Conservation (phyloP, 2,113 vertebrate species). For the Phaethornis superciliosus region DNA sequence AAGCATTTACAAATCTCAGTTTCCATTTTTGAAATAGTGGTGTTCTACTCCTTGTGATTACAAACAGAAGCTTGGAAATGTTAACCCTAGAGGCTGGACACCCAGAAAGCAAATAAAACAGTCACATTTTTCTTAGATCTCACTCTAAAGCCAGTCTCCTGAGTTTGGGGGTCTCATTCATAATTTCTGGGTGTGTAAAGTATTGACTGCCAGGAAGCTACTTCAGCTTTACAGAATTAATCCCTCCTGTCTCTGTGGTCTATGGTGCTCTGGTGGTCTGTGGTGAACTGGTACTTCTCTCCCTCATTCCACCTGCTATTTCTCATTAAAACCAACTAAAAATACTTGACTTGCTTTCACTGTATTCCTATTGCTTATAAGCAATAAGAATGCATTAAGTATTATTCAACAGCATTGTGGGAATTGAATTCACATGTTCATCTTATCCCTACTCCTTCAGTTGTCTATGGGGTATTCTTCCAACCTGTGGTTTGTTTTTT, state of each 20-base stretch:
- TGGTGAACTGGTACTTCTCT: background rate
- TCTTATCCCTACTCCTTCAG: background rate
- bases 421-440: background rate
- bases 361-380: background rate
- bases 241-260: background rate
- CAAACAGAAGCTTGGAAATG: background rate
- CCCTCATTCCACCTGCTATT: constrained; percentile 2
- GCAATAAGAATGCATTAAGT: background rate
- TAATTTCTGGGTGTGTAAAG: background rate
- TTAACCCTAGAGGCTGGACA: background rate
- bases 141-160: background rate
- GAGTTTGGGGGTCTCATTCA: background rate
- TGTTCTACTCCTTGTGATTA: background rate
- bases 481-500: background rate
- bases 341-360: background rate
- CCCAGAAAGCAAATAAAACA: background rate
- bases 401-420: background rate
- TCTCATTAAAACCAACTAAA: background rate
- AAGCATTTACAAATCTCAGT: background rate
- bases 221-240: constrained; percentile 8
- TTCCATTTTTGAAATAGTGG: background rate
- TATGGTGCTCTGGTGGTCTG: background rate
- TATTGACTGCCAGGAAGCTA: background rate
- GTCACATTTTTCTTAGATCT: background rate
- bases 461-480: background rate